These are phyloP conservation scores for Apolygus lucorum DNA, from an alignment of 1,140 invertebrate species.

Conservation along the genomic window DNA sequence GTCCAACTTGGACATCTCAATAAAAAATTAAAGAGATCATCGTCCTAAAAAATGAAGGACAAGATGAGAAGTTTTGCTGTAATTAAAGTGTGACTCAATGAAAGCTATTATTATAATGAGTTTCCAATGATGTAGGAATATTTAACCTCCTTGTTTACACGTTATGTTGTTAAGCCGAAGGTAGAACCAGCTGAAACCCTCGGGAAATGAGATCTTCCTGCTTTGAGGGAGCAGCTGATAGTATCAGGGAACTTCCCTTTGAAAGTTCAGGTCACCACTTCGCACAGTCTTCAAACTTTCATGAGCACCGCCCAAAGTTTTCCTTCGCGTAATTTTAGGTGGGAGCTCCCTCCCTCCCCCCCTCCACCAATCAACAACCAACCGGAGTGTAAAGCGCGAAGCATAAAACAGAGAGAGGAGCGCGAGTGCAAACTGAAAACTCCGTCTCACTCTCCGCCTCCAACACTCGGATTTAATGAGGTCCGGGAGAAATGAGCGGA, in stretches of 20 bases:
- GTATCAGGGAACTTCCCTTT: not conserved
- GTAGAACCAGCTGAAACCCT: not conserved
- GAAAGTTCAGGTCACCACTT: slow-evolving; percentile 8
- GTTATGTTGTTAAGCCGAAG: too few relatives aligned
- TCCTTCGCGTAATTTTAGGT: slow-evolving; percentile 4
- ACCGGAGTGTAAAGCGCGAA: not conserved
- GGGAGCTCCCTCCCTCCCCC: not conserved
- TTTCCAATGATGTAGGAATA: too few relatives aligned
- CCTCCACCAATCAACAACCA: not conserved
- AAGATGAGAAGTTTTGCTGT: too few relatives aligned
- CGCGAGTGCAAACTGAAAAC: not conserved
- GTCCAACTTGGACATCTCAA: too few relatives aligned
- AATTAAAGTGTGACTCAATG: too few relatives aligned
- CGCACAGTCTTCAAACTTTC: not conserved
- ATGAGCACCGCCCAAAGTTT: not conserved
- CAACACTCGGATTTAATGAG: slow-evolving; percentile 13
- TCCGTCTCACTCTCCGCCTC: not conserved
- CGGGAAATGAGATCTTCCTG: not conserved
- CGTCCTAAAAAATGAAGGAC: too few relatives aligned
- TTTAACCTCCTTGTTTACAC: too few relatives aligned
- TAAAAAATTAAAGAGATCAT: too few relatives aligned
- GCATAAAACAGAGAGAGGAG: not conserved
- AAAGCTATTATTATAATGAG: too few relatives aligned
- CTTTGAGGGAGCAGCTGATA: not conserved
- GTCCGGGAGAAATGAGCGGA: slow-evolving; percentile 16